These are phyloP conservation scores for Lithobius niger DNA, from an alignment of 1,140 invertebrate genomes.

Conservation along the genomic window DNA sequence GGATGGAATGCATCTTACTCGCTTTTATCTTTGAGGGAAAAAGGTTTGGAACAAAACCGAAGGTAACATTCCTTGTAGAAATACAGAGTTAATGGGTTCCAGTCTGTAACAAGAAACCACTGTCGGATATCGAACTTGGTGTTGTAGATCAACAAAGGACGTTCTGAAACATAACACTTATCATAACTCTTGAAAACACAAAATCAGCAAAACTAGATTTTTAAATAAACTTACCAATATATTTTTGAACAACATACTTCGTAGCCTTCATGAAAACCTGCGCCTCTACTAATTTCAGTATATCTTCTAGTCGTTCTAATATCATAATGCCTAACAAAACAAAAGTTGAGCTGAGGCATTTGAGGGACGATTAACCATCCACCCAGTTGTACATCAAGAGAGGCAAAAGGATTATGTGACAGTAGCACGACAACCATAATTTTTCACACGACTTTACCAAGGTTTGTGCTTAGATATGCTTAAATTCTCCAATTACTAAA, in stretches of 20 bases:
- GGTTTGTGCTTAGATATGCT: too few species aligned
- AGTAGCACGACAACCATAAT: too few species aligned
- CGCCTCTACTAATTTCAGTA: constrained; percentile 45
- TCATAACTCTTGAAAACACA: too few species aligned
- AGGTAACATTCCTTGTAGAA: constrained; percentile 78
- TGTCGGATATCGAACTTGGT: constrained; percentile 89
- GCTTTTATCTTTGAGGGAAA: constrained; percentile 74
- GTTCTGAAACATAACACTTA: constrained; percentile 23
- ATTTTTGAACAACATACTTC: constrained; percentile 86
- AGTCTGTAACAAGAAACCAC: constrained; percentile 82
- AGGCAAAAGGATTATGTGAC: neutral
- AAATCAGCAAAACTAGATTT: too few species aligned
- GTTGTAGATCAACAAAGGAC: constrained; percentile 60
- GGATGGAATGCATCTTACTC: too few species aligned
- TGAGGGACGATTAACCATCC: neutral
- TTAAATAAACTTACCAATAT: constrained; percentile 71
- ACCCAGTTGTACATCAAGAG: neutral
- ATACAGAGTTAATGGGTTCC: constrained; percentile 82
- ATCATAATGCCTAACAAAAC: constrained; percentile 59
- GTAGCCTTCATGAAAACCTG: constrained; percentile 38
- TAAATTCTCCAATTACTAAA: too few species aligned
- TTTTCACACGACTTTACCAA: too few species aligned
- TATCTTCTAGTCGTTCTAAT: constrained; percentile 72
- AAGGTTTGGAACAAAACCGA: constrained; percentile 82
- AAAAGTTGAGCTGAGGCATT: neutral